Evolutionary conservation across 2,113 vertebrate genomes (phyloP), one percentile per base, ranked within the genome.

Genomic region (Psittacara wagleri): DNA sequence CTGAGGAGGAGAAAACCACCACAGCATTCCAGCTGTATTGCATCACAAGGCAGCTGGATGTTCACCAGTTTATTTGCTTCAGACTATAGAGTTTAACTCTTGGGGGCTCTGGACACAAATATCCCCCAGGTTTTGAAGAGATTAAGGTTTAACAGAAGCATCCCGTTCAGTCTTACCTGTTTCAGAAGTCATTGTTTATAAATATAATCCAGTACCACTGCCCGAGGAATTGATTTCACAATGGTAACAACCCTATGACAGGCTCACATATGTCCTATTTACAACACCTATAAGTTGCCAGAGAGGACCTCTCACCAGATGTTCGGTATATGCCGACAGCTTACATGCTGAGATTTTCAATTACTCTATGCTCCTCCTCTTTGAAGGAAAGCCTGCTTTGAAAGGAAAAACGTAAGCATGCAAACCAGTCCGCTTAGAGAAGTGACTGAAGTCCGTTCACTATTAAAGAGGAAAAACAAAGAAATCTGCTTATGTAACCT

Each of bases 401-500:
- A 78, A 68, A 75, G 87, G 73, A 89, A 74, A 72, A 73, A 62
- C 41, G n/a, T 49, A 85, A 94, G 90, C 93, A 63, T 19, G 75
- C 89, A 55, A 46, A 66, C 7, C 63, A 52, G 35, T 4, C 75
- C 4, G 22, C 87, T 66, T 3, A 37, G 49, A 74, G 82, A 49
- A 69, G 37, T 75, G 64, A 76, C 66, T 19, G n/a, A 76, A 64
- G 51, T 17, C 91, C 46, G 59, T 4, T 78, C 90, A 73, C 63
- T 18, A 70, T 78, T 92, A 86, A 94, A 94, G 55, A 78, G 75
- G 92, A 82, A 95, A 95, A 96, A 92, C 93, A 95, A 95, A 94
- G 73, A 93, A 93, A 94, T 91, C 91, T n/a, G 93, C 83, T 97
- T 97, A 97, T 91, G 91, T 93, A 97, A 97, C 70, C 33, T 64